These are phyloP conservation scores for Drosophila phalerata DNA, from an alignment of 2,888 invertebrate species.

Conservation along the genomic window DNA sequence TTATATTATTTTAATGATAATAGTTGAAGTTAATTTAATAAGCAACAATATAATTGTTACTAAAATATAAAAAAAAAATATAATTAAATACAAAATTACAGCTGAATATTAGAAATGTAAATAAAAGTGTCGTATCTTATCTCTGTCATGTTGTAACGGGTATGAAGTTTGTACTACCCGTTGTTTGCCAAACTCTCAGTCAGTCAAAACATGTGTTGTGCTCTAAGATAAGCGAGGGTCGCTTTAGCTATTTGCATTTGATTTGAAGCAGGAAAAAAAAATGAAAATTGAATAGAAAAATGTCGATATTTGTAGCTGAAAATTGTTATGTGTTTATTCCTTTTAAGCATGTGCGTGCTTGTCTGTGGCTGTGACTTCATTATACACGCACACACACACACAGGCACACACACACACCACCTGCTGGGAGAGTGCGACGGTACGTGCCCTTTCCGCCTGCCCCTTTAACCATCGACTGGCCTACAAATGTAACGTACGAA, in stretches of 20 bases:
- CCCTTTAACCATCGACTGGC: conserved; percentile 7
- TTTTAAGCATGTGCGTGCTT: conserved; percentile 16
- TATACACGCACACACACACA: conserved; percentile 13
- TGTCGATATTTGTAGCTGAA: conserved; percentile 2
- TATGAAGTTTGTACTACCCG: background rate
- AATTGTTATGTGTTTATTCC: background rate
- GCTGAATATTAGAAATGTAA: background rate
- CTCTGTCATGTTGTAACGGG: background rate
- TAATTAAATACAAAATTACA: background rate
- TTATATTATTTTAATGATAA: no score
- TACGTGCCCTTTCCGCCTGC: conserved; percentile 41
- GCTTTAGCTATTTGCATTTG: background rate
- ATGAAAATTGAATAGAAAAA: background rate
- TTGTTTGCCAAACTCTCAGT: background rate
- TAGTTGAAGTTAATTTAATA: no score
- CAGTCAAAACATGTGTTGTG: background rate
- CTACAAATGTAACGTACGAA: conserved; percentile 18
- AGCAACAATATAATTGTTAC: no score
- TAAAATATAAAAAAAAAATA: background rate
- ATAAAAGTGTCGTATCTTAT: background rate
- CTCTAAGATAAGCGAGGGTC: background rate
- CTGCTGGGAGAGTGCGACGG: conserved; percentile 37
- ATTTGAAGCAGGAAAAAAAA: background rate
- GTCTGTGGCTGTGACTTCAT: conserved; percentile 27
- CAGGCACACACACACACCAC: conserved; percentile 8